Conservation (phyloP, 2,797 vertebrate genomes). For the Lindbergichthys nudifrons region DNA sequence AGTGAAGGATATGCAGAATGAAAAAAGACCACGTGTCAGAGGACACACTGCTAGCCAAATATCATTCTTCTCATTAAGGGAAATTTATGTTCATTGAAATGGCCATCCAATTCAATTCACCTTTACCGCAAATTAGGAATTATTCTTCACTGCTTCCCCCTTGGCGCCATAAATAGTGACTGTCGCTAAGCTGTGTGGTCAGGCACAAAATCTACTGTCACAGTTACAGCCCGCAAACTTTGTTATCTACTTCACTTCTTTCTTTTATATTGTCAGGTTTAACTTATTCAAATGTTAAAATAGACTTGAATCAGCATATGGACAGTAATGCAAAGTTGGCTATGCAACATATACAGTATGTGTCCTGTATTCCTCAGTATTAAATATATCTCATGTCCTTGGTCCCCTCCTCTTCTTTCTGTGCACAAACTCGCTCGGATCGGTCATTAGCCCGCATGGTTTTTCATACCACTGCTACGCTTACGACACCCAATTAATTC, state of each 20-base stretch:
- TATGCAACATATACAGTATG: background rate
- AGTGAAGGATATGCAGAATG: slow-evolving; percentile 54
- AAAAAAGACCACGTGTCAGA: slow-evolving; percentile 56
- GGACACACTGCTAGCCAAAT: slow-evolving; percentile 69
- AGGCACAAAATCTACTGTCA: slow-evolving; percentile 38
- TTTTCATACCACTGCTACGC: too few relatives aligned
- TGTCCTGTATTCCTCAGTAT: background rate
- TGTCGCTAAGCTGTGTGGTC: slow-evolving; percentile 28
- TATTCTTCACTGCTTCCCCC: slow-evolving; percentile 54
- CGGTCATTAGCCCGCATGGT: too few relatives aligned
- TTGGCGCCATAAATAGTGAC: slow-evolving; percentile 51
- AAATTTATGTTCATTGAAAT: slow-evolving; percentile 73
- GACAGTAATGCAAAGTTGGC: background rate
- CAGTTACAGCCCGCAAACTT: slow-evolving; percentile 30
- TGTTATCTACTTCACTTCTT: slow-evolving; percentile 11
- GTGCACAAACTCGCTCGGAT: too few relatives aligned
- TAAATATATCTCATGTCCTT: slow-evolving; percentile 10
- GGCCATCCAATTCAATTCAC: slow-evolving; percentile 73
- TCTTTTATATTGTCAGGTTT: background rate
- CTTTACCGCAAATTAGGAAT: slow-evolving; percentile 75
- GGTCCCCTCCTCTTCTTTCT: too few relatives aligned
- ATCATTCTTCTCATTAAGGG: slow-evolving; percentile 72
- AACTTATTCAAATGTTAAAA: slow-evolving; percentile 1
- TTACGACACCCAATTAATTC: too few relatives aligned
- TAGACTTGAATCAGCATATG: background rate